phyloP scores from a whole-genome alignment of 2,888 invertebrate genomes.

The Rhingia rostrata region DNA sequence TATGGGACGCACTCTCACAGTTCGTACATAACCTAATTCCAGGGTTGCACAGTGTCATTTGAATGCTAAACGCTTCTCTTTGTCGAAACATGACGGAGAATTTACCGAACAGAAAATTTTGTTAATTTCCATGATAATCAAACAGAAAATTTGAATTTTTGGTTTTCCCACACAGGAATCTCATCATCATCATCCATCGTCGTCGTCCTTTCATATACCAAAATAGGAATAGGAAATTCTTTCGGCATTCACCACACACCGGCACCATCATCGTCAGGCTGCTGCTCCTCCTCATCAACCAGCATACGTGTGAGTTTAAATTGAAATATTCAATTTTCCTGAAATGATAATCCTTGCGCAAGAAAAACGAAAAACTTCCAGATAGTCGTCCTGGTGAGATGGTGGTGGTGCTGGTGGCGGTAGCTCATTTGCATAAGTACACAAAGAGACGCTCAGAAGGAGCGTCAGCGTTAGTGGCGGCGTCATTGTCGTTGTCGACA shows the following conservation, averaged over 20 bases:
- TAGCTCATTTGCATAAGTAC: constrained; percentile 73
- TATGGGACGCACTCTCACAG: constrained; percentile 48
- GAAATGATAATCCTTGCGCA: constrained; percentile 72
- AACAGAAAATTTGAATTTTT: constrained; percentile 74
- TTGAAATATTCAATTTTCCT: constrained; percentile 74
- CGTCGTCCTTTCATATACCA: constrained; percentile 1
- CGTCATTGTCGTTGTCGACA: neutral
- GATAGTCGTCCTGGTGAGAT: constrained; percentile 46
- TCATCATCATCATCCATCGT: constrained; percentile 13
- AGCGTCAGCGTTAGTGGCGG: constrained; percentile 4
- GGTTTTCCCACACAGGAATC: constrained; percentile 48
- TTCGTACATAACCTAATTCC: constrained; percentile 71
- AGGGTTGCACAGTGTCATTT: constrained; percentile 64
- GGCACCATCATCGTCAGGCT: neutral
- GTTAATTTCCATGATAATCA: constrained; percentile 75
- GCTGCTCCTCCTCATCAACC: neutral
- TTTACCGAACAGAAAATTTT: constrained; percentile 68
- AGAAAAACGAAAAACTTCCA: constrained; percentile 29
- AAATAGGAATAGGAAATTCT: constrained; percentile 51
- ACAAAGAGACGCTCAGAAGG: constrained; percentile 63
- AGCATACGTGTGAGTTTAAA: constrained; percentile 74
- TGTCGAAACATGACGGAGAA: constrained; percentile 43
- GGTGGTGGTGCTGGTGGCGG: constrained; percentile 40
- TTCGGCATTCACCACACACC: constrained; percentile 6
- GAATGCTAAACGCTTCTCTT: constrained; percentile 63